Evolutionary conservation across 1,140 invertebrate genomes (phyloP), one percentile per base, ranked within the genome.

Genomic region (Drosophila sturtevanti): DNA sequence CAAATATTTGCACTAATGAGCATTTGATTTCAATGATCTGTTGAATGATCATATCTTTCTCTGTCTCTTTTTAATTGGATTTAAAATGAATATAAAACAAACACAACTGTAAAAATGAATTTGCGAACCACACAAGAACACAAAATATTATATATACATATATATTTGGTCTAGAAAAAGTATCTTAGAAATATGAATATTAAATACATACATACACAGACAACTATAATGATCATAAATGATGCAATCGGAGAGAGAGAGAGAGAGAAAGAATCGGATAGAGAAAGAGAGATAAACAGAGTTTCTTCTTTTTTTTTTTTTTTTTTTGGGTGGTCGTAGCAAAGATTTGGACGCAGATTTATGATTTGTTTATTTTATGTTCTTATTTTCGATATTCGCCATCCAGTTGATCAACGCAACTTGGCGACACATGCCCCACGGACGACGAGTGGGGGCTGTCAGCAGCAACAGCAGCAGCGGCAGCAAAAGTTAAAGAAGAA

Each of bases 321-420:
- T 10, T 68, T 48, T 62, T 74, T 74, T 77, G 71, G 71, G 75
- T 74, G 73, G 73, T 76, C 72, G 68, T 9, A 35, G 44, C 38
- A 18, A 27, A 56, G 52, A 55, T 31, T 31, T 34, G 31, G 54
- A 56, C 58, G 27, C 59, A 74, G 71, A 77, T 77, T 77, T 77
- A 77, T 77, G 75, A 77, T 77, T 77, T 77, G 75, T 77, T 77
- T 77, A 77, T 77, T 77, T 74, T 74, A 67, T 59, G 74, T 64
- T 77, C 74, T 69, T 58, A 56, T 77, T 77, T 74, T 77, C 62
- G 16, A 73, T 69, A 68, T 58, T 63, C 58, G 67, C 59, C 14
- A 34, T 56, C 16, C 16, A 48, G 41, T 48, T 48, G 41, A 48
- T 48, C 41, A 48, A 48, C 41, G 41, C 41, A 48, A 21, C 16